Evolutionary conservation across 2,888 invertebrate genomes (phyloP), one percentile per base, ranked within the genome.

Genomic region (Callimorpha dominula): DNA sequence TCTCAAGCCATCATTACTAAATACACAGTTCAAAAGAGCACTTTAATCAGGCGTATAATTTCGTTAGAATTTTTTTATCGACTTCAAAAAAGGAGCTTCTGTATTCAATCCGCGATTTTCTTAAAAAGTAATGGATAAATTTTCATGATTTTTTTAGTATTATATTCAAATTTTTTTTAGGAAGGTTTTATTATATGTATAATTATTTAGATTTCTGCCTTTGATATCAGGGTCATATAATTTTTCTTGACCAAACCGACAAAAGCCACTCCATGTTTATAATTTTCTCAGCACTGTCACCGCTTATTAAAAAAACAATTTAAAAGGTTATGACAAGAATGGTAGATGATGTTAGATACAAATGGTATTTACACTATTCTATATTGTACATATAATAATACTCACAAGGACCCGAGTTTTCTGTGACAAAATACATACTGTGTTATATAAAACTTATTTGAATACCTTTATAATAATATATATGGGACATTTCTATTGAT

Each of bases 371-470:
- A 60, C 60, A 77, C 75, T 85, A 88, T 20, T 68, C 73, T 71
- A 71, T 81, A 67, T 78, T 74, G 76, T 77, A 79, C 82, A 88
- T 86, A 88, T 83, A 81, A 80, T 82, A 82, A 92, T 95, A 95
- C 95, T 95, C 93, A 95, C 95, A 94, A 90, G 95, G 92, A 89
- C 94, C 95, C 91, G 95, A 93, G 94, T 93, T 95, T 85, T 95
- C 95, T 95, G 95, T 88, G 92, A 93, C 88, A 94, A 94, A 94
- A 93, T 90, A 91, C 86, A 93, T 89, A 86, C 62, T 74, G 81
- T 80, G 79, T 88, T 87, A 89, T 84, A 88, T 81, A 81, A 83
- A 76, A 81, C 79, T 73, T 77, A 79, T 74, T 79, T 49, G 7
- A 71, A 69, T 64, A 73, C 42, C 1, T 20, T 7, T 54, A 40